Percentiles rank a stretch among this genome's conserved stretches.
Conservation (phyloP, 1,140 invertebrate species). For the Lamellibrachia luymesi region DNA sequence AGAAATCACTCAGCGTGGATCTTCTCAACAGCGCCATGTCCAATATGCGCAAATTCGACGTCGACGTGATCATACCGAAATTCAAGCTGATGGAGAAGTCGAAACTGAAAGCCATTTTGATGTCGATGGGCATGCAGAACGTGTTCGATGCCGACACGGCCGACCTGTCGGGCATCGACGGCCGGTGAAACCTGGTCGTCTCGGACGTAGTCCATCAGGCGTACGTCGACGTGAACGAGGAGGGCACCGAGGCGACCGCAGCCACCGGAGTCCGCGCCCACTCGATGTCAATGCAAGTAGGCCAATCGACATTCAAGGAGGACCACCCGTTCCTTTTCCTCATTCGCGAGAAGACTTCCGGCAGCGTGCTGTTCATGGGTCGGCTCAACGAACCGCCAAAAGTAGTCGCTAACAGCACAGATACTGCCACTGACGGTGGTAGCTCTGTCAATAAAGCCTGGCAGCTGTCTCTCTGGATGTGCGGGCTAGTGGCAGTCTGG, state of each 20-base stretch:
- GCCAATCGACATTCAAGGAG: not conserved
- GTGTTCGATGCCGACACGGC: conserved; percentile 32
- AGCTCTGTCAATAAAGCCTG: too few species aligned
- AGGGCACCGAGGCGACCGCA: conserved; percentile 56
- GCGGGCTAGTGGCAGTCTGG: not conserved
- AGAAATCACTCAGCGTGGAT: too few species aligned
- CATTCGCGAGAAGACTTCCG: not conserved
- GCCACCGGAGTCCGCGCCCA: conserved; percentile 39
- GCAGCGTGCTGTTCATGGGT: not conserved
- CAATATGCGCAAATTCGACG: not conserved
- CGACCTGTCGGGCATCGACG: conserved; percentile 41
- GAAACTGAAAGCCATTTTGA: conserved; percentile 51
- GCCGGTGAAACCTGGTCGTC: conserved; percentile 34
- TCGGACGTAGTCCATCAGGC: conserved; percentile 59
- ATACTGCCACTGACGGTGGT: not conserved
- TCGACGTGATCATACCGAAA: conserved; percentile 44
- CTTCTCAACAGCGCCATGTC: not conserved
- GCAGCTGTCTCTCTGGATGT: not conserved
- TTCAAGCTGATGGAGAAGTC: conserved; percentile 42
- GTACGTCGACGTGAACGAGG: conserved; percentile 61
- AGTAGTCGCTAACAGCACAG: not conserved
- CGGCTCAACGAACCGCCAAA: not conserved
- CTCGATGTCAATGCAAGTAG: not conserved
- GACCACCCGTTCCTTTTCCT: conserved; percentile 13
- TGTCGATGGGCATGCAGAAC: conserved; percentile 36